These are phyloP conservation scores for Troglohyphantes excavatus DNA, from an alignment of 2,888 invertebrate genomes.

Conservation along the genomic window DNA sequence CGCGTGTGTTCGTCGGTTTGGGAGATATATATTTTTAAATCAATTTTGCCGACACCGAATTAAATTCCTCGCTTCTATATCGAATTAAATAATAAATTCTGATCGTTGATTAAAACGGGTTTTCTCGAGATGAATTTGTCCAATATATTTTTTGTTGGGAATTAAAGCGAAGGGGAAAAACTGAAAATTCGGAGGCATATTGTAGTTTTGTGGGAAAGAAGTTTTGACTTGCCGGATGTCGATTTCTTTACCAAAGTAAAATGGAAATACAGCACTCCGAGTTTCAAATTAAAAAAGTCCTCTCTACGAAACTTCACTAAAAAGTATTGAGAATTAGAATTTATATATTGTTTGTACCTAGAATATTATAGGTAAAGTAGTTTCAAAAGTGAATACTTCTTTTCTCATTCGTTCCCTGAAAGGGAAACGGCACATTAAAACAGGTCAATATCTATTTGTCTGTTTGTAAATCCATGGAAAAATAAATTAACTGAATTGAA, in stretches of 20 bases:
- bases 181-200: not conserved
- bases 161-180: not conserved
- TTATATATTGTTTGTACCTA: too few species aligned
- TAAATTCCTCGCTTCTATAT: constrained; percentile 28
- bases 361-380: too few species aligned
- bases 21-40: constrained; percentile 31
- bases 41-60: constrained; percentile 28
- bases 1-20: not conserved
- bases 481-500: too few species aligned
- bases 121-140: not conserved
- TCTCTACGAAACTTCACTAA: too few species aligned
- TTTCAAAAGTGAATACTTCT: too few species aligned
- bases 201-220: not conserved
- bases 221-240: not conserved
- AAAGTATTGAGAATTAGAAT: too few species aligned
- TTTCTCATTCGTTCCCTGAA: too few species aligned
- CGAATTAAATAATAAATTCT: constrained; percentile 47
- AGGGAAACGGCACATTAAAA: too few species aligned
- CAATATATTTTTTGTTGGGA: not conserved
- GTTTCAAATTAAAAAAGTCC: too few species aligned
- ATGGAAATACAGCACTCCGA: not conserved
- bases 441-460: too few species aligned
- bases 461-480: too few species aligned
- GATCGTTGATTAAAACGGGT: constrained; percentile 47
- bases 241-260: not conserved